Evolutionary conservation across 2,888 invertebrate genomes (phyloP).

Genomic region (Agonopterix heracliana): DNA sequence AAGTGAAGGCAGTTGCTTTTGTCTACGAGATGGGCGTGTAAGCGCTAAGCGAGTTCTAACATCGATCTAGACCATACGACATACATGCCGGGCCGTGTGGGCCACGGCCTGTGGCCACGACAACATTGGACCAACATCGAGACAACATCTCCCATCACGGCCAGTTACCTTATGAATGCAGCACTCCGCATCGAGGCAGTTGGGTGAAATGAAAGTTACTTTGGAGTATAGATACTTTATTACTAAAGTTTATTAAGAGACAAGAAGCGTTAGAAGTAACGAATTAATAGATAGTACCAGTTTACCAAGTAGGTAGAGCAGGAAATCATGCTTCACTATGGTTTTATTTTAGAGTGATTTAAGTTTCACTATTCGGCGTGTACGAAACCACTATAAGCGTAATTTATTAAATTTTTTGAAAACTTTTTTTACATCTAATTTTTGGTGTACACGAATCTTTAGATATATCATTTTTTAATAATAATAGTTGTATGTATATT

Average conservation of each 20-base stretch:
- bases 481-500: constrained; percentile 33
- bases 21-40: constrained; percentile 7
- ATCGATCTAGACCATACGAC: constrained; percentile 61
- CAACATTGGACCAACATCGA: constrained; percentile 45
- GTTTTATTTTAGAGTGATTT: constrained; percentile 28
- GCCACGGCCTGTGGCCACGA: constrained; percentile 22
- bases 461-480: constrained; percentile 26
- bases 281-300: constrained; percentile 37
- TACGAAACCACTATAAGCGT: constrained; percentile 57
- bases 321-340: constrained; percentile 53
- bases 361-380: constrained; percentile 46
- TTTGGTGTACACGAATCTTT: constrained; percentile 44
- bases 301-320: constrained; percentile 23
- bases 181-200: constrained; percentile 61
- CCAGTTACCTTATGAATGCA: constrained; percentile 64
- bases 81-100: constrained; percentile 34
- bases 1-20: not conserved
- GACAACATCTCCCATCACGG: constrained; percentile 40
- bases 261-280: constrained; percentile 58
- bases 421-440: constrained; percentile 40
- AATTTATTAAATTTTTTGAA: constrained; percentile 37
- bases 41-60: constrained; percentile 57
- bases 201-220: constrained; percentile 72
- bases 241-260: constrained; percentile 63
- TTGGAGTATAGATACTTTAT: constrained; percentile 74